Evolutionary conservation across 2,888 invertebrate species (phyloP).

Genomic region (Zaprionus bogoriensis): DNA sequence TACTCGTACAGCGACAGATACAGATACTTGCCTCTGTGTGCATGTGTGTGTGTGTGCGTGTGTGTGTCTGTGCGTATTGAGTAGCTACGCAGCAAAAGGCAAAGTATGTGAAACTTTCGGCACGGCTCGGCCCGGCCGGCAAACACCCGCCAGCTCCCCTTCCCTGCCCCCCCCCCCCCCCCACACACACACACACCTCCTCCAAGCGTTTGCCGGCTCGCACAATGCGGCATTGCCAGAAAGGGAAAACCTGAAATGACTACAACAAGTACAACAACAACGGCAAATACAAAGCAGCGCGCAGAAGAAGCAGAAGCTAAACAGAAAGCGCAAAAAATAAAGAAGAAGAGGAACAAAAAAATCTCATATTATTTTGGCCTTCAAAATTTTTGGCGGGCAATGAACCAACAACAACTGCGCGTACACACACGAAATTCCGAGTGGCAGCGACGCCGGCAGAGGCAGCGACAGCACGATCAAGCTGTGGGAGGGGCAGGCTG

Average conservation of each 20-base stretch:
- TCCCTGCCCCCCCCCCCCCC: background rate
- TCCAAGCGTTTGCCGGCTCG: conserved; percentile 34
- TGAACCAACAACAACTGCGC: conserved; percentile 79
- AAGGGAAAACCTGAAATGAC: conserved; percentile 75
- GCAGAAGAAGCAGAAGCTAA: conserved; percentile 53
- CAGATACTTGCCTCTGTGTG: background rate
- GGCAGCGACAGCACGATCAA: background rate
- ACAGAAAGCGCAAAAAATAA: conserved; percentile 54
- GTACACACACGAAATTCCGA: background rate
- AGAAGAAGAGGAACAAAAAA: conserved; percentile 41
- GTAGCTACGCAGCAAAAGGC: conserved; percentile 26
- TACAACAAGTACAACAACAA: conserved; percentile 41
- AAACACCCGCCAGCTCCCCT: background rate
- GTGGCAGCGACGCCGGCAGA: background rate
- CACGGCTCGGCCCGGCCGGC: background rate
- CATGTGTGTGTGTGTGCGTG: background rate
- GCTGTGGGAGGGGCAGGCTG: background rate
- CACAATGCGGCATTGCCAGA: conserved; percentile 62
- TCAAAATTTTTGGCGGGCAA: conserved; percentile 82
- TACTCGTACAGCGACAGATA: conserved; percentile 25
- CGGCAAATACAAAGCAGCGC: conserved; percentile 40
- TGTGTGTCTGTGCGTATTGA: conserved; percentile 15
- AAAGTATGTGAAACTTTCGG: conserved; percentile 46
- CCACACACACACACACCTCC: conserved; percentile 24
- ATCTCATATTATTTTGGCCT: conserved; percentile 80